phyloP scores from a whole-genome alignment of 1,140 invertebrate genomes.

The Cydia fagiglandana region DNA sequence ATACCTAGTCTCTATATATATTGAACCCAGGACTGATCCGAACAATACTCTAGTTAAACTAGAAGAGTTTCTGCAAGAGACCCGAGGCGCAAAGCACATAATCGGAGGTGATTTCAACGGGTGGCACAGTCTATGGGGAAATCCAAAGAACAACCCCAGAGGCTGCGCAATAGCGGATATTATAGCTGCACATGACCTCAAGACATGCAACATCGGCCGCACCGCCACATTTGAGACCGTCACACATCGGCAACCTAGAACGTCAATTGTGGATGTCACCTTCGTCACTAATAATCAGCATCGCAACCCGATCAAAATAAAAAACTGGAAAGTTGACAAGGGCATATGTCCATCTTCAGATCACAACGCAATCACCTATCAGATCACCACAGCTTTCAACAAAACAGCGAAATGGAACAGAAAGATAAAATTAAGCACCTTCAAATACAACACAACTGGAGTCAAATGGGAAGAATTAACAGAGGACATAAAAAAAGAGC shows the following conservation, averaged over 20 bases:
- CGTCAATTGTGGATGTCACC: conserved; percentile 38
- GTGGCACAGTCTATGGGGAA: too few relatives aligned
- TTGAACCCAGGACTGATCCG: background rate
- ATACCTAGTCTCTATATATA: background rate
- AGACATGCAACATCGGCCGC: too few relatives aligned
- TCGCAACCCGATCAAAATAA: conserved; percentile 1
- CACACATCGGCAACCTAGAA: conserved; percentile 21
- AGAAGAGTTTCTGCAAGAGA: background rate
- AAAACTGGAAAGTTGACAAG: conserved; percentile 35
- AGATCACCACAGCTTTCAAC: background rate
- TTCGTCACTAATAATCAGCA: conserved; percentile 10
- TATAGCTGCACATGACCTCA: too few relatives aligned
- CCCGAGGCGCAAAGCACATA: background rate
- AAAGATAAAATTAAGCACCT: too few relatives aligned
- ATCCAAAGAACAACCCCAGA: too few relatives aligned
- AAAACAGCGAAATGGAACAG: background rate
- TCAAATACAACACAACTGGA: too few relatives aligned
- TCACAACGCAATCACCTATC: conserved; percentile 37
- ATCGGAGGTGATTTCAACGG: too few relatives aligned
- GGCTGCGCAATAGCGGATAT: too few relatives aligned
- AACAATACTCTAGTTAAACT: background rate
- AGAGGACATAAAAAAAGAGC: too few relatives aligned
- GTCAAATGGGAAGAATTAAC: too few relatives aligned
- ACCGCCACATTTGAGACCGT: too few relatives aligned
- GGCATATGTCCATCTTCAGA: conserved; percentile 33